Percentiles rank a stretch among this genome's conserved stretches.
These are phyloP conservation scores for Pseudomugil tenellus DNA, from an alignment of 2,797 vertebrate genomes.

Conservation along the genomic window DNA sequence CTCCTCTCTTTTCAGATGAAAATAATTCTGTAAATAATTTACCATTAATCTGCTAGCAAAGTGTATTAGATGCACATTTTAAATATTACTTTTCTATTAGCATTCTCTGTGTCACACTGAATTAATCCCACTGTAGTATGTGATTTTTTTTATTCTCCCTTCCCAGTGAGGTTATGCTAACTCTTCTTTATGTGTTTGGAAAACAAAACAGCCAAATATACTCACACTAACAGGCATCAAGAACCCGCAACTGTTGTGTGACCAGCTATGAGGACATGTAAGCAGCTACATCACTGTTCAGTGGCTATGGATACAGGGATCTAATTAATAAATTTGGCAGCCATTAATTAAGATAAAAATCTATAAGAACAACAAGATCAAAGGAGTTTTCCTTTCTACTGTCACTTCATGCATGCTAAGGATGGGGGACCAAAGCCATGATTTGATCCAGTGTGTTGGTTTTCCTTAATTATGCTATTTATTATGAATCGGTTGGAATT, in stretches of 20 bases:
- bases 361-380: too few relatives aligned
- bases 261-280: not conserved
- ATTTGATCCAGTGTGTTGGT: too few relatives aligned
- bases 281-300: not conserved
- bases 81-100: not conserved
- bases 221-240: not conserved
- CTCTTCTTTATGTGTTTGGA: not conserved
- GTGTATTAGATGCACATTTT: slow-evolving; percentile 6
- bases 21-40: slow-evolving; percentile 28
- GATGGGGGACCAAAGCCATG: too few relatives aligned
- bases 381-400: too few relatives aligned
- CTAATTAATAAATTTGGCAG: not conserved
- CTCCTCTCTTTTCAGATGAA: slow-evolving; percentile 17
- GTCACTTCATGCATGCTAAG: too few relatives aligned
- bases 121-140: not conserved
- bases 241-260: slow-evolving; percentile 34
- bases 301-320: not conserved
- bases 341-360: not conserved
- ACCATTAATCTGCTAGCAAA: not conserved
- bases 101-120: not conserved
- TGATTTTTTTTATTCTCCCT: not conserved
- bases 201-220: not conserved
- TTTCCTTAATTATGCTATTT: too few relatives aligned
- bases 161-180: not conserved
- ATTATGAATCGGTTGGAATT: too few relatives aligned